These are phyloP conservation scores for Metopia argyrocephala DNA, from an alignment of 2,888 invertebrate species.

Conservation along the genomic window DNA sequence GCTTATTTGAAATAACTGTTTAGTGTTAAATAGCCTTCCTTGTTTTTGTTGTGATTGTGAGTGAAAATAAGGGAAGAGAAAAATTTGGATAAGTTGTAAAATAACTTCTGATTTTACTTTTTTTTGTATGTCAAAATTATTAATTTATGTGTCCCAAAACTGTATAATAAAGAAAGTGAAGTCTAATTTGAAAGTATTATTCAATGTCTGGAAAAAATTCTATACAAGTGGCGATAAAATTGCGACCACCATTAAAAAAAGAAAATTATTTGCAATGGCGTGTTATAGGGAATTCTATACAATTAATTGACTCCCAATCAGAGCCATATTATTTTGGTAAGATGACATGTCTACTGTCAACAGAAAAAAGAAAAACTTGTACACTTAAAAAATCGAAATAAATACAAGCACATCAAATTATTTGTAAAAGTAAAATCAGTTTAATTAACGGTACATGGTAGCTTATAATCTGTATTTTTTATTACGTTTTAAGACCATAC, in stretches of 20 bases:
- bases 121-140: not conserved
- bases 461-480: no score
- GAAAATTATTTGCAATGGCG: slow-evolving; percentile 83
- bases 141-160: not conserved
- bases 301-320: slow-evolving; percentile 80
- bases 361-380: no score
- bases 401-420: no score
- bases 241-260: slow-evolving; percentile 84
- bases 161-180: not conserved
- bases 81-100: no score
- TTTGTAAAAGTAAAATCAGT: no score
- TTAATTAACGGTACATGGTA: no score
- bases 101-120: not conserved
- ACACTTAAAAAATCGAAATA: not conserved
- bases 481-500: no score
- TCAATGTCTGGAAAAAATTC: slow-evolving; percentile 71
- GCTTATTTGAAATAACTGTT: slow-evolving; percentile 62
- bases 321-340: slow-evolving; percentile 79
- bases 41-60: not conserved
- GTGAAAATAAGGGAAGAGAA: no score
- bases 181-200: not conserved
- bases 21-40: slow-evolving; percentile 24
- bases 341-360: slow-evolving; percentile 26
- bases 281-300: slow-evolving; percentile 81
- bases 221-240: slow-evolving; percentile 87